Conservation (phyloP, 2,113 vertebrate genomes). For the Triplophysa siluroides region DNA sequence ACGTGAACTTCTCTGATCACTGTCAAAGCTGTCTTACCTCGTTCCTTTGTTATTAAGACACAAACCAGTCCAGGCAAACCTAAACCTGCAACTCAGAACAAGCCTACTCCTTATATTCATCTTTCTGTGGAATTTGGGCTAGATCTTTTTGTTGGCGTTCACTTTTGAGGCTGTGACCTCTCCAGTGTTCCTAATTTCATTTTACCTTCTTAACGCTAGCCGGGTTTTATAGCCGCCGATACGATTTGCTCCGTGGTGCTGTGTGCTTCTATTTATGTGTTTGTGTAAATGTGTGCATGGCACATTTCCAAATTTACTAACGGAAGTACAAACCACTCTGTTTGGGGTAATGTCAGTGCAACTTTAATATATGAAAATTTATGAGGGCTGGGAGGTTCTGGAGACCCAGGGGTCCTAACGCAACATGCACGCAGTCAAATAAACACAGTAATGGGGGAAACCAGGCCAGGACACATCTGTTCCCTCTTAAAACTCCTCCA, state of each 20-base stretch:
- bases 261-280: background rate
- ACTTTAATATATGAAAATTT: constrained; percentile 53
- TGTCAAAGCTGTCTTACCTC: constrained; percentile 12
- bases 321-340: constrained; percentile 13
- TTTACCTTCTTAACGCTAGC: constrained; percentile 24
- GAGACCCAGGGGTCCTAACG: constrained; percentile 30
- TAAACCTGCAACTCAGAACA: background rate
- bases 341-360: constrained; percentile 23
- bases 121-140: background rate
- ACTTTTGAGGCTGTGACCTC: constrained; percentile 22
- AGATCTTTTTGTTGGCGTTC: background rate
- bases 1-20: background rate
- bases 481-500: constrained; percentile 43
- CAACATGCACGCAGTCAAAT: constrained; percentile 42
- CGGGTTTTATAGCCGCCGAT: constrained; percentile 10
- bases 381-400: constrained; percentile 41
- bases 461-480: constrained; percentile 52
- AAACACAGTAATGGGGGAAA: constrained; percentile 40
- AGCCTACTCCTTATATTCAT: background rate
- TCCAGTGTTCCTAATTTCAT: background rate
- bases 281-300: background rate
- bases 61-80: constrained; percentile 7
- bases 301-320: constrained; percentile 9
- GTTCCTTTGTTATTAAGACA: background rate
- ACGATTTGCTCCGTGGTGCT: background rate